Evolutionary conservation across 2,797 vertebrate genomes (phyloP).

Genomic region (Babyrousa celebensis): DNA sequence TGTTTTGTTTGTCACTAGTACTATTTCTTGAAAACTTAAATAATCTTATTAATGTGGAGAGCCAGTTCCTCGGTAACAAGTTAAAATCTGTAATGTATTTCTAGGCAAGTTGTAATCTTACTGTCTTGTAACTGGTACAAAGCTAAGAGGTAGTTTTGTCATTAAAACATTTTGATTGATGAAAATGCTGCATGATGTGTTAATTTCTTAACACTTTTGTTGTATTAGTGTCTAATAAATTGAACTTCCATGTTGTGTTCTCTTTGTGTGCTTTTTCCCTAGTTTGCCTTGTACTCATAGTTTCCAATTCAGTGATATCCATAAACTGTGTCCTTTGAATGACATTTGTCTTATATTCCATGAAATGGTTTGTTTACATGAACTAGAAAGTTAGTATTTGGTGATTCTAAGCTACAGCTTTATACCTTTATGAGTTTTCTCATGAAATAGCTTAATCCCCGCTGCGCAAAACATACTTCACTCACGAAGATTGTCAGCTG

Average conservation of each 20-base stretch:
- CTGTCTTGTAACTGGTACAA: conserved; percentile 33
- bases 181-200: conserved; percentile 65
- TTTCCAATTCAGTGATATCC: conserved; percentile 69
- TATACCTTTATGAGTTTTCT: conserved; percentile 43
- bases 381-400: conserved; percentile 76
- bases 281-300: conserved; percentile 68
- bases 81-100: conserved; percentile 37
- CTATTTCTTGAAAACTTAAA: conserved; percentile 2
- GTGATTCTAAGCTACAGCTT: conserved; percentile 78
- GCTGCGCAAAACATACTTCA: conserved; percentile 63
- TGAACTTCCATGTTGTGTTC: conserved; percentile 48
- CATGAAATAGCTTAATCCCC: conserved; percentile 77
- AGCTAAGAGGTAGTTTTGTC: conserved; percentile 21
- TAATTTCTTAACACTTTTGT: conserved; percentile 18
- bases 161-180: conserved; percentile 52
- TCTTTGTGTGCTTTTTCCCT: not conserved
- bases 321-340: conserved; percentile 57
- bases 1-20: conserved; percentile 52
- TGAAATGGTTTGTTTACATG: conserved; percentile 78
- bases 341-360: not conserved
- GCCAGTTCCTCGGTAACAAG: conserved; percentile 50
- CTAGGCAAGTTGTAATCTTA: not conserved
- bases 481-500: conserved; percentile 61
- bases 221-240: not conserved
- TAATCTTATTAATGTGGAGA: conserved; percentile 21